These are phyloP conservation scores for Natrix natrix DNA, from an alignment of 2,797 vertebrate genomes.

Conservation along the genomic window DNA sequence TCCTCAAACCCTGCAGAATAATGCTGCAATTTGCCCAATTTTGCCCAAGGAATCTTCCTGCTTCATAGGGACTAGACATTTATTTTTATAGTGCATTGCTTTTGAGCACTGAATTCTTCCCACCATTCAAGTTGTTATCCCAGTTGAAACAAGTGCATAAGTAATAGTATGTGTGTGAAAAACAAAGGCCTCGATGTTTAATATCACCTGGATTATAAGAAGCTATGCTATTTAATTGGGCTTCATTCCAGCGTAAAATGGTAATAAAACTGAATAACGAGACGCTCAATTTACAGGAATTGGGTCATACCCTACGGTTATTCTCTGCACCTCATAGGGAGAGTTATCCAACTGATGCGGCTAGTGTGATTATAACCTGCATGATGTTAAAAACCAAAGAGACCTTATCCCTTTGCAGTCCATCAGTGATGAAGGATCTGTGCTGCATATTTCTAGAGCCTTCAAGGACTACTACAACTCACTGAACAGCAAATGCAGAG, in stretches of 20 bases:
- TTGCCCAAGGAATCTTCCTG: not conserved
- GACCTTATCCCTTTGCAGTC: not conserved
- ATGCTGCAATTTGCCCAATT: not conserved
- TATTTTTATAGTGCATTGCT: not conserved
- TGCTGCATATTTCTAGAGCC: not conserved
- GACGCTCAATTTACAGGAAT: not conserved
- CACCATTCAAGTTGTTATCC: not conserved
- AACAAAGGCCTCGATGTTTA: not conserved
- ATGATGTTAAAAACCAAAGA: not conserved
- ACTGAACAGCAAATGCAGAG: not conserved
- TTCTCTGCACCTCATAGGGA: not conserved
- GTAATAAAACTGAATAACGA: not conserved
- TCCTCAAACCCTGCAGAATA: too few relatives aligned
- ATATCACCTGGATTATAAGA: not conserved
- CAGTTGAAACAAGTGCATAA: not conserved
- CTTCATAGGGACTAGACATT: not conserved
- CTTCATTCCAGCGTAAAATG: not conserved
- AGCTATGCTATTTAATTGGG: not conserved
- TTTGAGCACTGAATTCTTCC: not conserved
- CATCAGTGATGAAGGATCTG: not conserved
- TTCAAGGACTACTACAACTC: not conserved
- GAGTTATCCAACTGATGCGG: not conserved
- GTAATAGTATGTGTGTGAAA: not conserved
- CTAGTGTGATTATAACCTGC: not conserved
- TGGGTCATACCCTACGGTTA: not conserved